phyloP scores from a whole-genome alignment of 2,113 vertebrate genomes.

The Apodemus sylvaticus region DNA sequence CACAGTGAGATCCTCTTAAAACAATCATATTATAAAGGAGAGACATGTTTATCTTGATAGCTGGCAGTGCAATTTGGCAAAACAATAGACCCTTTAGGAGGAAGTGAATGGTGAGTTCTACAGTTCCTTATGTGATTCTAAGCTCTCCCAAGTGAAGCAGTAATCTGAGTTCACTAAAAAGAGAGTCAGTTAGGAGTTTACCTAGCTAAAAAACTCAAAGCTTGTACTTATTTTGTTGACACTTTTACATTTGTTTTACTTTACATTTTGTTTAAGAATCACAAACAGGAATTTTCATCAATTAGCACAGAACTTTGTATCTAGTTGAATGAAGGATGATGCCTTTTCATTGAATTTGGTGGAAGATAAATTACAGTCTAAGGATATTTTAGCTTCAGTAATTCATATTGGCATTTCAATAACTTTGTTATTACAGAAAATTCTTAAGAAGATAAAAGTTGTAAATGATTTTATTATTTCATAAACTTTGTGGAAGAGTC shows the following conservation, averaged over 20 bases:
- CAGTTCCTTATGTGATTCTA: not conserved
- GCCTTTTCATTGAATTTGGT: not conserved
- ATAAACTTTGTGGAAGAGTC: slow-evolving; percentile 11
- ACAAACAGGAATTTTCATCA: not conserved
- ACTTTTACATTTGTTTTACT: not conserved
- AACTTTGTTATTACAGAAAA: slow-evolving; percentile 28
- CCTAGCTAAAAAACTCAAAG: not conserved
- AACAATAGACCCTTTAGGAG: slow-evolving; percentile 31
- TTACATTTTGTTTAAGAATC: not conserved
- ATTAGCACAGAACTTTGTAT: not conserved
- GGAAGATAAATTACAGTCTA: not conserved
- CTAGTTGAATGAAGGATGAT: slow-evolving; percentile 25
- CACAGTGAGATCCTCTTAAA: not conserved
- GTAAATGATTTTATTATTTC: not conserved
- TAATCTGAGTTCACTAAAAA: slow-evolving; percentile 44
- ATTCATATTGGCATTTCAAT: not conserved
- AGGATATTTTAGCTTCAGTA: slow-evolving; percentile 7
- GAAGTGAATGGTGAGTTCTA: not conserved
- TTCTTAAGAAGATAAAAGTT: slow-evolving; percentile 40
- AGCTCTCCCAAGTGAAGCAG: slow-evolving; percentile 9
- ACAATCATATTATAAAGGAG: slow-evolving; percentile 19
- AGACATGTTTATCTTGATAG: slow-evolving; percentile 15
- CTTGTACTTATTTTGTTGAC: not conserved
- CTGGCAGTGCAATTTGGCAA: not conserved
- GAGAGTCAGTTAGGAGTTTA: not conserved